Evolutionary conservation across 2,113 vertebrate genomes (phyloP).

Genomic region (Herpailurus yagouaroundi): DNA sequence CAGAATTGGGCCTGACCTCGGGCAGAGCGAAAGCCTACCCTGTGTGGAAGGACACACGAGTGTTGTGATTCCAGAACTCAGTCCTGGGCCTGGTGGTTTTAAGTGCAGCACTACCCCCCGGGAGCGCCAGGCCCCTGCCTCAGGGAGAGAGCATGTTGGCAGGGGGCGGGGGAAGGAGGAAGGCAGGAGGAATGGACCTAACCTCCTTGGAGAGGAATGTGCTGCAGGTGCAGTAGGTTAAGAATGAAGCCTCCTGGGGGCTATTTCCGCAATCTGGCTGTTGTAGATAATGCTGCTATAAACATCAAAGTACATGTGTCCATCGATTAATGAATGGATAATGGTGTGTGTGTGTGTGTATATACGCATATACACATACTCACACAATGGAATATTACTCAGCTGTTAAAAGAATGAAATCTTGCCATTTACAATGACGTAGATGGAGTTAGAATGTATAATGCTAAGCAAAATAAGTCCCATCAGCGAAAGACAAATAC

Average conservation of each 20-base stretch:
- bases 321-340: not conserved
- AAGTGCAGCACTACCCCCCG: not conserved
- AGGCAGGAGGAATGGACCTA: not conserved
- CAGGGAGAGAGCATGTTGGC: not conserved
- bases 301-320: not conserved
- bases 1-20: not conserved
- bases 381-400: not conserved
- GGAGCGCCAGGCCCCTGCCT: fast-evolving
- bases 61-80: not conserved
- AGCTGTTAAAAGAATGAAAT: not conserved
- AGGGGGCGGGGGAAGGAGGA: too few species aligned
- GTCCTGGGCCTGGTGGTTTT: not conserved
- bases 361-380: too few species aligned
- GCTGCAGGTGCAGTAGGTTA: not conserved
- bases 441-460: not conserved
- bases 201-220: not conserved
- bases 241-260: not conserved
- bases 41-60: not conserved
- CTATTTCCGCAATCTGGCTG: not conserved
- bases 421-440: not conserved
- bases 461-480: not conserved
- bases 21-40: not conserved
- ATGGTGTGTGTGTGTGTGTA: too few species aligned
- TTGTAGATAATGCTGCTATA: not conserved
- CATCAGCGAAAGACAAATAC: not conserved